Evolutionary conservation across 2,113 vertebrate genomes (phyloP).

Genomic region (Malurus cyaneus): DNA sequence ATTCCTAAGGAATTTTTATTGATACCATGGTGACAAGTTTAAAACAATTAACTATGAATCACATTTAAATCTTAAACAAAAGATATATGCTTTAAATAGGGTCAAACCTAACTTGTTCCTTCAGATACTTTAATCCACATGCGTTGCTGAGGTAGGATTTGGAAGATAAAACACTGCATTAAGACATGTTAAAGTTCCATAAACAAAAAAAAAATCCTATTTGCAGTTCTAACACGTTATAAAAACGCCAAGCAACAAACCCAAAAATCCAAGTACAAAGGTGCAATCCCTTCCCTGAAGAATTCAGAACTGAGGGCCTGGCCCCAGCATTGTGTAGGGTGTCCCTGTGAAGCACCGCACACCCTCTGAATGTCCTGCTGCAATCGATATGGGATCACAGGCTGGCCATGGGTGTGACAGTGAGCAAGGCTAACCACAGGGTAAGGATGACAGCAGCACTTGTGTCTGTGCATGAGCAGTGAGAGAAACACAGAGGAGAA

Average conservation of each 20-base stretch:
- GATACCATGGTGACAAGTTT: background rate
- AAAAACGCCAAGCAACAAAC: background rate
- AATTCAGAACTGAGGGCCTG: background rate
- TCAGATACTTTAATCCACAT: background rate
- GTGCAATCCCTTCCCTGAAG: background rate
- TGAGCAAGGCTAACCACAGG: background rate
- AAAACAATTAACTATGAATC: background rate
- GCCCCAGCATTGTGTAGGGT: fast-evolving
- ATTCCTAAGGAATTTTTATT: background rate
- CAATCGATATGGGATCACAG: fast-evolving
- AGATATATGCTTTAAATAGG: background rate
- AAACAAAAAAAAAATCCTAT: background rate
- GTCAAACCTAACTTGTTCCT: background rate
- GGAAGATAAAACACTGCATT: background rate
- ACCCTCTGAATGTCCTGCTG: background rate
- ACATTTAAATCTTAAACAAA: background rate
- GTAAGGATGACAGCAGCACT: fast-evolving
- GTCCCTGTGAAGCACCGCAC: background rate
- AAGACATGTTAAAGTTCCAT: background rate
- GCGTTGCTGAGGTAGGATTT: background rate
- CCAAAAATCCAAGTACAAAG: background rate
- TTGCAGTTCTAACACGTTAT: background rate
- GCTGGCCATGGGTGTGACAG: background rate
- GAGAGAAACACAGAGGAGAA: background rate
- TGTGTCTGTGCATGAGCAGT: background rate